Evolutionary conservation across 2,797 vertebrate species (phyloP), one percentile per base, ranked within the genome.

Genomic region (Garrulus glandarius): DNA sequence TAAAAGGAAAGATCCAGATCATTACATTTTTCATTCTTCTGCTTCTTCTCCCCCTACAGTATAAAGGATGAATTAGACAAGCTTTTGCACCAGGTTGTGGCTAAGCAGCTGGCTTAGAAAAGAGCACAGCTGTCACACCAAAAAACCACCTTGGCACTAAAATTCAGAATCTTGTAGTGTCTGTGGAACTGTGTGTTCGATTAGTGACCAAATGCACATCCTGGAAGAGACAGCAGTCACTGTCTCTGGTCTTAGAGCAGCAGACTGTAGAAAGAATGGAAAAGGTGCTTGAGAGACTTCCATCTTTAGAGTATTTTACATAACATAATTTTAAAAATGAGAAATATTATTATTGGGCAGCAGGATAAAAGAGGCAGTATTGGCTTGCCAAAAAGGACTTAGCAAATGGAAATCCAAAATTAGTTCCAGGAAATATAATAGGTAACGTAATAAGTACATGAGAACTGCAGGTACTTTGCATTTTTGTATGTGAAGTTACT

Each of bases 381-480:
- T 21, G 70, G 47, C 75, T 89, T 85, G 81, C 81, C 78, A 83
- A 44, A 76, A 84, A 76, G 61, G 83, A 36, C 63, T 89, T 44
- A 82, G 67, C 55, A 79, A 95, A 76, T 84, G 75, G 86, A 89
- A 96, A 91, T 49, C 60, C 68, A 87, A 78, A 92, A 49, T 76
- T 47, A 60, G 77, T 85, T 94, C 74, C 92, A 95, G 91, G 84
- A 87, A 94, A 72, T 47, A 34, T 34, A 92, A 90, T 29, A 57
- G 44, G 75, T 84, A 94, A 88, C 0, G 0, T 74, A 90, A 36
- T 59, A 84, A 89, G 19, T 59, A 70, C 5, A 39, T 84, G 92
- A 87, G 90, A 96, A 89, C 30, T 65, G 80, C 30, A 87, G 86
- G 67, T 69, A 72, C 67, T 96, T 91, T 93, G 92, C 92, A 94